phyloP scores from a whole-genome alignment of 1,140 invertebrate genomes.

The Euglossa dilemma region DNA sequence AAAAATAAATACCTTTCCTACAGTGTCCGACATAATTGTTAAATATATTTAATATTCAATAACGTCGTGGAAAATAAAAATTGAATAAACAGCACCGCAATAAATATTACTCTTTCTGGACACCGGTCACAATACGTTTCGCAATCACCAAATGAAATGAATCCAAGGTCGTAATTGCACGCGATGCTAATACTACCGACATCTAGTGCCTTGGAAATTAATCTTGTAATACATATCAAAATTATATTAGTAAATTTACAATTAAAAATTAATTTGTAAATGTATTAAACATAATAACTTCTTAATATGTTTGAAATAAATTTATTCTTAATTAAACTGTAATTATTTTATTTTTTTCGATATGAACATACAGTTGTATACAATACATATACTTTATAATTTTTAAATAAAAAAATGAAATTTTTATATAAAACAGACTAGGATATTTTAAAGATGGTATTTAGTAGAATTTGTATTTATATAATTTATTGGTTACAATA shows the following conservation, averaged over 20 bases:
- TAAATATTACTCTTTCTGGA: neutral
- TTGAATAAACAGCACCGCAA: neutral
- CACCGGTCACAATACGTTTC: neutral
- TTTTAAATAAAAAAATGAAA: neutral
- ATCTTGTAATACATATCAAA: too few species aligned
- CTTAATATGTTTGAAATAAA: neutral
- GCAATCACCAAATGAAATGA: neutral
- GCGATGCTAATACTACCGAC: conserved; percentile 3
- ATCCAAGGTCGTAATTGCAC: conserved; percentile 20
- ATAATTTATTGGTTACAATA: neutral
- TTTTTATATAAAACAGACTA: neutral
- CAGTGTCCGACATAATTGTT: conserved; percentile 62
- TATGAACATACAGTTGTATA: neutral
- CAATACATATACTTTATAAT: neutral
- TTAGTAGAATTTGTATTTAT: neutral
- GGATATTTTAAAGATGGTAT: neutral
- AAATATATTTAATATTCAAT: neutral
- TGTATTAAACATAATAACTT: neutral
- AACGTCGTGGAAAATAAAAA: neutral
- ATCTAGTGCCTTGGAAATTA: neutral
- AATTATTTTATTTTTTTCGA: neutral
- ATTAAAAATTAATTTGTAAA: neutral
- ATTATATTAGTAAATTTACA: neutral
- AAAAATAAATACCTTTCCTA: conserved; percentile 69
- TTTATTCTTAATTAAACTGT: neutral